These are phyloP conservation scores for Spongilla lacustris DNA, from an alignment of 37 sponge, comb jelly and placozoan species.

Conservation along the genomic window DNA sequence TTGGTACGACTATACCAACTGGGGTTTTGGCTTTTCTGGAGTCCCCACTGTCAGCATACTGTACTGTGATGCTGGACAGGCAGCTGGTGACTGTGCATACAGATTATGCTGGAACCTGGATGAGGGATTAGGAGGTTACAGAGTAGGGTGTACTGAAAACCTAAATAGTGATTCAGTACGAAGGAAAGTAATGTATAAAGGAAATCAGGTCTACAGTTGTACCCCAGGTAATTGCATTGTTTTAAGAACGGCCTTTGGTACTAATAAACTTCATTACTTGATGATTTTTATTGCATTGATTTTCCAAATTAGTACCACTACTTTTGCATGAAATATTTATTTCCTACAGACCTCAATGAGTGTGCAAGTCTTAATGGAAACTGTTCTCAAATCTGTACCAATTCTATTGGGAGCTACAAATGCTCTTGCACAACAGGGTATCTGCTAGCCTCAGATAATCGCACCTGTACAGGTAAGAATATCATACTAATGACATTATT, in stretches of 20 bases:
- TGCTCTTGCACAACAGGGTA: constrained; percentile 28
- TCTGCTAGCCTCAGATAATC: background rate
- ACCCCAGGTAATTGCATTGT: background rate
- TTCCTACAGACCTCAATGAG: background rate
- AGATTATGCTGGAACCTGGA: background rate
- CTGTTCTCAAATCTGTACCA: constrained; percentile 36
- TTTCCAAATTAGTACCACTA: too few species aligned
- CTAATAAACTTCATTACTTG: too few species aligned
- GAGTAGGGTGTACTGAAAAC: background rate
- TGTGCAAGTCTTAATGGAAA: constrained; percentile 29
- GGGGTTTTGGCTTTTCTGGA: background rate
- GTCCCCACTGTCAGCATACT: background rate
- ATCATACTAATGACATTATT: background rate
- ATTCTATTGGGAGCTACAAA: constrained; percentile 22
- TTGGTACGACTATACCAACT: background rate
- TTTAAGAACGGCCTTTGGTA: too few species aligned
- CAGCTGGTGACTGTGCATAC: background rate
- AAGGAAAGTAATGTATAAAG: background rate
- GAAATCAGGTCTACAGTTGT: background rate
- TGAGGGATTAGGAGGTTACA: background rate
- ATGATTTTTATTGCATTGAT: too few species aligned
- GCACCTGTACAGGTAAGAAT: background rate
- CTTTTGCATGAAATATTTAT: too few species aligned
- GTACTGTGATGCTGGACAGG: background rate
- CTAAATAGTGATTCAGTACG: background rate